Evolutionary conservation across 2,797 vertebrate species (phyloP).

Genomic region (Odontamblyopus rebecca): DNA sequence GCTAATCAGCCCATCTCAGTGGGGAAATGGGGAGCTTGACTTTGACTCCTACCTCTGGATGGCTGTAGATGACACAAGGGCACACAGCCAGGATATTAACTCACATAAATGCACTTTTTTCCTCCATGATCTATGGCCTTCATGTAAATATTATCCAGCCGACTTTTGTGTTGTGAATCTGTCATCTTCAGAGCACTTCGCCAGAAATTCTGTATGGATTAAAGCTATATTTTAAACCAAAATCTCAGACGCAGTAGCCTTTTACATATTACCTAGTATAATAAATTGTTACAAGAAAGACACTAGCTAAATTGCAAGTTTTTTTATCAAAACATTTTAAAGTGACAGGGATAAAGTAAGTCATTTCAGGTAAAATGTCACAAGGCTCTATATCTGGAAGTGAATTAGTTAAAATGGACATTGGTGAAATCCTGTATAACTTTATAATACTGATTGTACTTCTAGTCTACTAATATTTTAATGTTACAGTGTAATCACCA

Average conservation of each 20-base stretch:
- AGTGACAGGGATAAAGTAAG: not conserved
- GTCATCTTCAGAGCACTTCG: constrained; percentile 49
- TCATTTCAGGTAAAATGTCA: constrained; percentile 25
- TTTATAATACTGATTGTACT: not conserved
- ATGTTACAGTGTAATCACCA: not conserved
- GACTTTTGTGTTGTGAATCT: constrained; percentile 56
- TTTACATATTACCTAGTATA: not conserved
- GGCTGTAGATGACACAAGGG: constrained; percentile 59
- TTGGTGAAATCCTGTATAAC: constrained; percentile 6
- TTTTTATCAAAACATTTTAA: not conserved
- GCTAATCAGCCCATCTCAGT: constrained; percentile 55
- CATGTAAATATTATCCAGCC: constrained; percentile 39
- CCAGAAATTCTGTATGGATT: constrained; percentile 56
- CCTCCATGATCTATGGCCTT: constrained; percentile 54
- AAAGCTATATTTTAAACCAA: constrained; percentile 24
- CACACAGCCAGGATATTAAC: constrained; percentile 63
- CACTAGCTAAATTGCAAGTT: constrained; percentile 21
- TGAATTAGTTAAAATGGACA: constrained; percentile 12
- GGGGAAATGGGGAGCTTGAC: constrained; percentile 62
- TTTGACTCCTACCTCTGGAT: constrained; percentile 65
- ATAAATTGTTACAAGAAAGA: not conserved
- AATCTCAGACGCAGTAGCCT: not conserved
- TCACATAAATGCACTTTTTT: constrained; percentile 53
- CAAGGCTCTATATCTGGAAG: constrained; percentile 17
- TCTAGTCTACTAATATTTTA: not conserved